These are phyloP conservation scores for Odobenus rosmarus DNA, from an alignment of 2,113 vertebrate genomes.

Conservation along the genomic window DNA sequence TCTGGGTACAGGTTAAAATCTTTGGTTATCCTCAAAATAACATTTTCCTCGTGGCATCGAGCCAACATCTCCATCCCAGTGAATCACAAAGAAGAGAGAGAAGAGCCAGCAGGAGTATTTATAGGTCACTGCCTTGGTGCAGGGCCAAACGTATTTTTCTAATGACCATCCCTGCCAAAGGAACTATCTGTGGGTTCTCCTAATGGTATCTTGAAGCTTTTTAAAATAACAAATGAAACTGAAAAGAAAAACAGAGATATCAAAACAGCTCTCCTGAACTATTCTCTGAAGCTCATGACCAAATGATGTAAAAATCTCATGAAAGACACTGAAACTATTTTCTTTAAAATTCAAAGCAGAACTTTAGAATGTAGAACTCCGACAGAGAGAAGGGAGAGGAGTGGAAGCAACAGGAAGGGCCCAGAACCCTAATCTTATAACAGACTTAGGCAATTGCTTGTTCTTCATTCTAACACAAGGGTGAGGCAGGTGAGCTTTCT, in stretches of 20 bases:
- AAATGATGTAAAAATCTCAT: conserved; percentile 10
- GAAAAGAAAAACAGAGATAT: not conserved
- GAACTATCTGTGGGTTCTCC: conserved; percentile 63
- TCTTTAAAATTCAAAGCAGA: conserved; percentile 28
- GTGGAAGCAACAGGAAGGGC: not conserved
- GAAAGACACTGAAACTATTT: not conserved
- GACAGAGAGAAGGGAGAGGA: not conserved
- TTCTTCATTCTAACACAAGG: not conserved
- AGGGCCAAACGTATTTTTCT: conserved; percentile 4
- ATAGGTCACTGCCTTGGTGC: conserved; percentile 45
- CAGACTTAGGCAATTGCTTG: not conserved
- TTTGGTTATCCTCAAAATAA: conserved; percentile 62
- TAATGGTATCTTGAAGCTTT: conserved; percentile 59
- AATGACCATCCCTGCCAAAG: conserved; percentile 39
- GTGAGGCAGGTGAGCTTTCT: not conserved
- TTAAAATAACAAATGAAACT: conserved; percentile 69
- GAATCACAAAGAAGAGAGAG: conserved; percentile 58
- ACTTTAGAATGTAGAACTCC: not conserved
- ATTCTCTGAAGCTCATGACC: conserved; percentile 30
- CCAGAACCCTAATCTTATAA: not conserved
- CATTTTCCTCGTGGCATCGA: conserved; percentile 18
- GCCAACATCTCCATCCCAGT: conserved; percentile 55
- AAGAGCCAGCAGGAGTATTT: conserved; percentile 19
- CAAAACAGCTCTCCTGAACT: conserved; percentile 34
- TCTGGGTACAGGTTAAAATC: conserved; percentile 34